A percentile compares a stretch with the other conserved stretches of the same genome.
Evolutionary conservation across 1,140 invertebrate species (phyloP).

Genomic region (Melipona quadrifasciata): DNA sequence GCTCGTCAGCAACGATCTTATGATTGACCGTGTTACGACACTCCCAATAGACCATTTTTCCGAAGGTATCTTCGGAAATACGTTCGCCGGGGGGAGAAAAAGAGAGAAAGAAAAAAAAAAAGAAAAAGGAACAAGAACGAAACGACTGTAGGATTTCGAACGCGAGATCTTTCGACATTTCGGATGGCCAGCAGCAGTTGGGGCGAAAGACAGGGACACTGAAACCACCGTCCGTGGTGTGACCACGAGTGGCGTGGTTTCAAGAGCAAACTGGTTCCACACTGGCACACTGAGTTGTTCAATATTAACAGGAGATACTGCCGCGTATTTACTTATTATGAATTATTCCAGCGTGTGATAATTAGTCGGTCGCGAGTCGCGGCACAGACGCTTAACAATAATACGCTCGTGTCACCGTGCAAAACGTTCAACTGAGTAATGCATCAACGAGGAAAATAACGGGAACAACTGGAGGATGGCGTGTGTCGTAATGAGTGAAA

Average conservation of each 20-base stretch:
- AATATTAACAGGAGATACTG: background rate
- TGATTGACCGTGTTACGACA: constrained; percentile 81
- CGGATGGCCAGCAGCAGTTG: too few relatives aligned
- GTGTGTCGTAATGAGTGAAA: background rate
- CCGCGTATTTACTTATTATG: background rate
- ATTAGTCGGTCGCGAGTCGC: background rate
- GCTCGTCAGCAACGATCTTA: constrained; percentile 79
- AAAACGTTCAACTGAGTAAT: background rate
- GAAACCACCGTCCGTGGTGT: background rate
- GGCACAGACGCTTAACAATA: background rate
- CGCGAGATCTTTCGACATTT: background rate
- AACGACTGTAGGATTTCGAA: background rate
- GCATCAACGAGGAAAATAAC: background rate
- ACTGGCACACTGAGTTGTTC: background rate
- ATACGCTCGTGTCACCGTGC: background rate
- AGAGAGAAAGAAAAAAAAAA: too few relatives aligned
- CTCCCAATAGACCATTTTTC: constrained; percentile 77
- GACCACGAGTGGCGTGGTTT: background rate
- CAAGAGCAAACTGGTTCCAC: background rate
- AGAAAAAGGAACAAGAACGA: too few relatives aligned
- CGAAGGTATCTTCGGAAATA: constrained; percentile 38
- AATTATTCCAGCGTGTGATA: background rate
- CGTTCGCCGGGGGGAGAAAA: background rate
- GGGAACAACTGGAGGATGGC: background rate
- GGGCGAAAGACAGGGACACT: background rate